Base-by-base conservation (phyloP, 2,888 invertebrate genomes). In the Sepioteuthis lessoniana region DNA sequence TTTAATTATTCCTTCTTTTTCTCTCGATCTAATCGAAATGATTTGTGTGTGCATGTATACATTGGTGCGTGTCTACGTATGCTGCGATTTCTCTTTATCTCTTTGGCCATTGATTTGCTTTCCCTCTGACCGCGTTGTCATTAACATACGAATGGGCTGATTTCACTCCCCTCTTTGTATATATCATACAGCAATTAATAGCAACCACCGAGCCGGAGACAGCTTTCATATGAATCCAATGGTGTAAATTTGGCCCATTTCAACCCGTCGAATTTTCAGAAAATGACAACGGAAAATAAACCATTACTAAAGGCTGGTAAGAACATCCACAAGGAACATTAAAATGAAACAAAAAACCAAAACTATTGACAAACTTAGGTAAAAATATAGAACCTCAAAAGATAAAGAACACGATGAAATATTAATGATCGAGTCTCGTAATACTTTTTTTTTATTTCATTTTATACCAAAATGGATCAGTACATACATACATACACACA, bases 141-240 rank as follows among this genome's bases (percentile, higher is more conserved):
- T 76, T 76, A n/a, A n/a, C 76, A 76, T 76, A 76, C 76, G 76
- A 76, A 76, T 76, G 76, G 76, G n/a, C 76, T 76, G n/a, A 76
- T 76, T 76, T 76, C n/a, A 8, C 16, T n/a, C 16, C 21, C 1
- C 76, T 35, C n/a, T 35, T 35, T 76, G n/a, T 35, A 76, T 16
- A 76, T 76, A 76, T 76, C n/a, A 35, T n/a, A n/a, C 76, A 35
- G n/a, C 76, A 76, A 76, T 76, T 76, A 76, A 76, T 35, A 76
- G 76, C n/a, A n/a, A 10, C 76, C 76, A 76, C n/a, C 76, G 76
- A 76, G 76, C n/a, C n/a, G n/a, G n/a, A 76, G 76, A 76, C 76
- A 76, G 76, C 76, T 35, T 76, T 76, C n/a, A 76, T 76, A 76
- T 35, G 76, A 76, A 76, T 76, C 76, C n/a, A 76, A 76, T 76